phyloP scores from a whole-genome alignment of 2,888 invertebrate genomes.

The Hydroisotoma schaefferi region DNA sequence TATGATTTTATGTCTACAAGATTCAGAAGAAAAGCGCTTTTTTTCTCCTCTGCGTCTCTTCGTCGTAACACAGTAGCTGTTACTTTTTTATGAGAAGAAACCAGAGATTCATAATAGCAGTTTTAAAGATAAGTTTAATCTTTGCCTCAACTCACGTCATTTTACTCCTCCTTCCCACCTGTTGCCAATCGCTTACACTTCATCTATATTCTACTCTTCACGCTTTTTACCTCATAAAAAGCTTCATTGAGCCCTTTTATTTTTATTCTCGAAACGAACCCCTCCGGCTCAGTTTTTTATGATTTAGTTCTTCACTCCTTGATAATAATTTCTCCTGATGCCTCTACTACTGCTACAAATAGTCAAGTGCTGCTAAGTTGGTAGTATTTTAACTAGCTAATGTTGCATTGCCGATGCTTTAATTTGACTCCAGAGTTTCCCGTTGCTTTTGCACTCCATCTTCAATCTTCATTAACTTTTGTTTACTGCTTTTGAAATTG shows the following conservation, averaged over 20 bases:
- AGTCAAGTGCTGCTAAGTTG: no score
- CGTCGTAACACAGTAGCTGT: conserved; percentile 49
- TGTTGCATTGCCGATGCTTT: no score
- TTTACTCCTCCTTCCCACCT: conserved; percentile 48
- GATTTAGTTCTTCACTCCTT: no score
- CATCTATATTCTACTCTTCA: conserved; percentile 11
- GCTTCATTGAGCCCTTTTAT: conserved; percentile 15
- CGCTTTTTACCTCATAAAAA: conserved; percentile 11
- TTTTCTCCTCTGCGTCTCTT: conserved; percentile 9
- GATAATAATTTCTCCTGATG: no score
- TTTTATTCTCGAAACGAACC: neutral
- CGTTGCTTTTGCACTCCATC: no score
- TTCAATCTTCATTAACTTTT: no score
- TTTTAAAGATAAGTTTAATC: conserved; percentile 48
- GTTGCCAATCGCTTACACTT: conserved; percentile 43
- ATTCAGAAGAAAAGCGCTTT: neutral
- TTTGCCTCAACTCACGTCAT: conserved; percentile 47
- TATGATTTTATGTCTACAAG: neutral
- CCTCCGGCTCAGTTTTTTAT: neutral
- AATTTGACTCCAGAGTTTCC: no score
- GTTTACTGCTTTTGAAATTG: no score
- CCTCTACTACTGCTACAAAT: no score
- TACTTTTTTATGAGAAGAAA: conserved; percentile 46
- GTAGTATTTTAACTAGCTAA: no score
- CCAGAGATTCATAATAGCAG: conserved; percentile 48